Evolutionary conservation across 2,888 invertebrate genomes (phyloP), one percentile per base, ranked within the genome.

Genomic region (Epirrhoe alternata): DNA sequence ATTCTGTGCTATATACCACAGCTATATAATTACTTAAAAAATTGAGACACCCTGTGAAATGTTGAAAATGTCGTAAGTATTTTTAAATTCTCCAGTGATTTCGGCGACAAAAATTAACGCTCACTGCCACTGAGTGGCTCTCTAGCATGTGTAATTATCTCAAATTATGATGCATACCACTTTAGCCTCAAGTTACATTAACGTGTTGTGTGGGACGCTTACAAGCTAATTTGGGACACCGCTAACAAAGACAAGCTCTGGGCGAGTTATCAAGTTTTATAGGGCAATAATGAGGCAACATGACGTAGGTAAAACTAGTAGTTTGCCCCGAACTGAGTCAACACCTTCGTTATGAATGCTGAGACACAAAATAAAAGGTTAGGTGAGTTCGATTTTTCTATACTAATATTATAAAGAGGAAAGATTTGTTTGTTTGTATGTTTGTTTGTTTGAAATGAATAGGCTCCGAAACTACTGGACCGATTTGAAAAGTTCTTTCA

Each of bases 121-220:
- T 38, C 35, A 7, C 38, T 35, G 38, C 38, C 12, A 12, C 38
- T 42, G 38, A 42, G 10, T 12, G 10, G 38, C 38, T 12, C 38
- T 12, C 38, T 42, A 42, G 38, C 38, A 12, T 38, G 38, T 38
- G 38, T 42, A 42, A 42, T 42, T 42, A 42, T 42, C 38, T 12
- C 38, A 42, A 42, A 42, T 42, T 42, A 42, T 42, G 38, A 42
- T 42, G 38, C 38, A 42, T 42, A 42, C 38, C 38, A 42, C 38
- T 42, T 42, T 12, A 12, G 38, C 12, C 12, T 4, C 5, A 42
- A 42, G 38, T 42, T 12, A 38, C 38, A 42, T 42, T 42, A n/a
- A 42, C 38, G 10, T 42, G 35, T 35, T 35, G 38, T 12, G 38
- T 42, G 38, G 38, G 38, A 42, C 33, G 33, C 38, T 42, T 42